phyloP scores from a whole-genome alignment of 2,888 invertebrate species.

The Ochlodes sylvanus region DNA sequence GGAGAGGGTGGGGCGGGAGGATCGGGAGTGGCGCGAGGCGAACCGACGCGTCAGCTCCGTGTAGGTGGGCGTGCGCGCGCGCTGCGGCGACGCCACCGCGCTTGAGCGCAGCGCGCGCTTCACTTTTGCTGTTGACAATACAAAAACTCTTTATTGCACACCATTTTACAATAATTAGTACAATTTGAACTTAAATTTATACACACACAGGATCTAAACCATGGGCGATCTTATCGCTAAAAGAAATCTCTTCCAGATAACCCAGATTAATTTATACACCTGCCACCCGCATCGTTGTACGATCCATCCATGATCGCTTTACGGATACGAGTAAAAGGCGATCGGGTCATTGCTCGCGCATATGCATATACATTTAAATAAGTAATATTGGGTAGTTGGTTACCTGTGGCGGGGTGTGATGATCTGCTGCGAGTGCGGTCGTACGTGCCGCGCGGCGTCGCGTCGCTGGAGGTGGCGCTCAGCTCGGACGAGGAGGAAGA shows the following conservation, averaged over 20 bases:
- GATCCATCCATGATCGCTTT: too few relatives aligned
- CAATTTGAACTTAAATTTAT: too few relatives aligned
- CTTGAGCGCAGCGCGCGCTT: conserved; percentile 28
- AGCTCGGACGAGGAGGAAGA: background rate
- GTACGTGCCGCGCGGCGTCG: background rate
- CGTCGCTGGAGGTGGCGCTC: background rate
- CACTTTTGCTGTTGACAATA: background rate
- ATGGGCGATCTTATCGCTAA: too few relatives aligned
- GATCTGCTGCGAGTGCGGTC: background rate
- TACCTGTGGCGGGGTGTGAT: background rate
- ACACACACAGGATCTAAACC: too few relatives aligned
- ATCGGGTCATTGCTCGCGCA: too few relatives aligned
- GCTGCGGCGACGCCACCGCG: background rate
- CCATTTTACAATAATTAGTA: background rate
- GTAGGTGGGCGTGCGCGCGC: conserved; percentile 46
- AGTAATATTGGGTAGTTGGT: background rate
- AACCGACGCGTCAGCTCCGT: conserved; percentile 51
- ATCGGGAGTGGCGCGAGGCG: conserved; percentile 43
- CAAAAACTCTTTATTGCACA: too few relatives aligned
- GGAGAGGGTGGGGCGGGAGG: conserved; percentile 31
- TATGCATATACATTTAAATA: too few relatives aligned
- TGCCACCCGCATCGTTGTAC: too few relatives aligned
- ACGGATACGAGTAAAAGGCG: too few relatives aligned
- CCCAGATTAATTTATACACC: too few relatives aligned
- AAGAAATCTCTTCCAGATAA: too few relatives aligned